Evolutionary conservation across 2,888 invertebrate species (phyloP).

Genomic region (Eugnorisma glareosa): DNA sequence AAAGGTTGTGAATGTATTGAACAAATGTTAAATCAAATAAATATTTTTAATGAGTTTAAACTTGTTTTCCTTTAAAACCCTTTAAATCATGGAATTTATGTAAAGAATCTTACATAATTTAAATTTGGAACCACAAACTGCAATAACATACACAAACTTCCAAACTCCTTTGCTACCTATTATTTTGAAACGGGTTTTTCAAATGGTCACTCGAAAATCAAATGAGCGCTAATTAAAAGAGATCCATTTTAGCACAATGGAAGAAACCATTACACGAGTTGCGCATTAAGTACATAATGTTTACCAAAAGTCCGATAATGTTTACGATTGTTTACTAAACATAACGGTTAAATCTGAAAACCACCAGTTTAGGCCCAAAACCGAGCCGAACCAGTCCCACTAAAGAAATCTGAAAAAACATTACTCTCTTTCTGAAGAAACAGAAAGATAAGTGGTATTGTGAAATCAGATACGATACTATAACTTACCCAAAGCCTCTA

Average conservation of each 20-base stretch:
- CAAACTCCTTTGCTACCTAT: not conserved
- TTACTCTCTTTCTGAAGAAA: not conserved
- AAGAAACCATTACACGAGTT: slow-evolving; percentile 6
- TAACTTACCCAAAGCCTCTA: not conserved
- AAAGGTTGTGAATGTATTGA: slow-evolving; percentile 73
- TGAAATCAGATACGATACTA: not conserved
- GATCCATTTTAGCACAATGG: not conserved
- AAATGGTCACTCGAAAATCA: not conserved
- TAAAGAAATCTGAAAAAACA: slow-evolving; percentile 4
- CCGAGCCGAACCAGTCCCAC: not conserved
- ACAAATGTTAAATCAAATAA: slow-evolving; percentile 60
- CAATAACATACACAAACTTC: not conserved
- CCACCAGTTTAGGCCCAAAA: slow-evolving; percentile 14
- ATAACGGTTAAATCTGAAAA: not conserved
- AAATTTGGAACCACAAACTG: not conserved
- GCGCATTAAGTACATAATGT: slow-evolving; percentile 42
- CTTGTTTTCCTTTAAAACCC: not conserved
- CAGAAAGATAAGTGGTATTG: not conserved
- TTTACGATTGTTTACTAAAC: slow-evolving; percentile 42
- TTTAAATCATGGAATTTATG: not conserved
- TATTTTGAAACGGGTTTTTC: not conserved
- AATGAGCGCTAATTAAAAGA: not conserved
- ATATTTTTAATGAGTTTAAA: slow-evolving; percentile 57
- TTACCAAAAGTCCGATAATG: slow-evolving; percentile 32
- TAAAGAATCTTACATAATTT: not conserved